Evolutionary conservation across 1,140 invertebrate genomes (phyloP).

Genomic region (Orius laevigatus): DNA sequence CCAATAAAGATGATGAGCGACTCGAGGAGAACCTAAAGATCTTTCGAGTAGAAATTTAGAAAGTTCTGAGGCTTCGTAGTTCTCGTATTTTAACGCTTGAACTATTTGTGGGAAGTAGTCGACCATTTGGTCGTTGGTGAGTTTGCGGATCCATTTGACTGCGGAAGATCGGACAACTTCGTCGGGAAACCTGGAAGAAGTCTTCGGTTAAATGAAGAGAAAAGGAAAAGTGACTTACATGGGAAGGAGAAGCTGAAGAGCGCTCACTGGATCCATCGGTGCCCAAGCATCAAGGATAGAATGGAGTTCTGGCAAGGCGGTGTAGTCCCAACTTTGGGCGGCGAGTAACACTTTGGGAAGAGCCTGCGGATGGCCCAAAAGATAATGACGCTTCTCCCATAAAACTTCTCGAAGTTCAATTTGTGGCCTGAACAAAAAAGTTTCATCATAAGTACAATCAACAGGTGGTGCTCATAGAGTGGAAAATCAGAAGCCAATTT

Average conservation of each 20-base stretch:
- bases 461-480: too few species aligned
- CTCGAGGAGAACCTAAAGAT: constrained; percentile 66
- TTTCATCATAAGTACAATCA: too few species aligned
- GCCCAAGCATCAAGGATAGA: constrained; percentile 67
- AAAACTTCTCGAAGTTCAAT: constrained; percentile 55
- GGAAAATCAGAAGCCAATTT: too few species aligned
- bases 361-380: constrained; percentile 66
- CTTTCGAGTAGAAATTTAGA: constrained; percentile 68
- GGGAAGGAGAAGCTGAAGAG: constrained; percentile 78
- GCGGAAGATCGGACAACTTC: constrained; percentile 68
- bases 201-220: constrained; percentile 12
- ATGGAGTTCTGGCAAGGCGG: constrained; percentile 71
- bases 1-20: constrained; percentile 94
- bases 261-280: constrained; percentile 65
- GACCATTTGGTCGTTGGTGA: constrained; percentile 73
- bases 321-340: constrained; percentile 76
- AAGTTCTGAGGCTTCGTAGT: constrained; percentile 74
- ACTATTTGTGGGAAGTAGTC: constrained; percentile 87
- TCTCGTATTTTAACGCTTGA: constrained; percentile 86
- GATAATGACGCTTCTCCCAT: constrained; percentile 87
- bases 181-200: constrained; percentile 67
- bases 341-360: constrained; percentile 82
- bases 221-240: constrained; percentile 40
- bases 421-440: constrained; percentile 25
- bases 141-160: constrained; percentile 58